Conservation (phyloP, 1,140 invertebrate species). For the Phenacoccus solenopsis region DNA sequence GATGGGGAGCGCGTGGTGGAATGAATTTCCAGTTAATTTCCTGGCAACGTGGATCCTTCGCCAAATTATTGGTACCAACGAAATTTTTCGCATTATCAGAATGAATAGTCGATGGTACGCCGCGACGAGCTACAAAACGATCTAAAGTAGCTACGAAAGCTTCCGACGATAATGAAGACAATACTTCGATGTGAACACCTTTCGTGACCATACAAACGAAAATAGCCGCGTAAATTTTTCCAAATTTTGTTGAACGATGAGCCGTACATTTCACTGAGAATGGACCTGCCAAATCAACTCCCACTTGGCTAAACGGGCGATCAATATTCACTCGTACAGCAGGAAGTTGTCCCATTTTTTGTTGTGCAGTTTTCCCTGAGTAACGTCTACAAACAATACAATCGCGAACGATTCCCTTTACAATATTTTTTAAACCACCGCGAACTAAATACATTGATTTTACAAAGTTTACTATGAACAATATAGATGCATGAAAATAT, state of each 20-base stretch:
- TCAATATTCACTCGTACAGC: slow-evolving; percentile 26
- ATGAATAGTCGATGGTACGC: slow-evolving; percentile 29
- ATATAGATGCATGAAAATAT: slow-evolving; percentile 29
- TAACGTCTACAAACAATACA: slow-evolving; percentile 29
- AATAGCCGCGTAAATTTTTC: slow-evolving; percentile 34
- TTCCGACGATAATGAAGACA: slow-evolving; percentile 32
- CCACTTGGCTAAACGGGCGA: slow-evolving; percentile 30
- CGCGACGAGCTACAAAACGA: slow-evolving; percentile 33
- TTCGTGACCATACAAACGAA: slow-evolving; percentile 35
- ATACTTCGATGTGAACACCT: slow-evolving; percentile 35
- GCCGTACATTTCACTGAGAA: slow-evolving; percentile 30
- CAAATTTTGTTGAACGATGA: slow-evolving; percentile 23
- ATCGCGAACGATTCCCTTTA: slow-evolving; percentile 23
- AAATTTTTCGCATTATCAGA: slow-evolving; percentile 31
- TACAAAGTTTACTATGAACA: slow-evolving; percentile 23
- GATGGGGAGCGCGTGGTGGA: not conserved
- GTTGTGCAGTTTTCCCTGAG: slow-evolving; percentile 17
- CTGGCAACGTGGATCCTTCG: not conserved
- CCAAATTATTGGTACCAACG: not conserved
- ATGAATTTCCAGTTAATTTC: slow-evolving; percentile 5
- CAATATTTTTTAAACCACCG: slow-evolving; percentile 23
- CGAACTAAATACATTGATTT: slow-evolving; percentile 30
- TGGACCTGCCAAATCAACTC: slow-evolving; percentile 35
- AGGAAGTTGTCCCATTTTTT: slow-evolving; percentile 32
- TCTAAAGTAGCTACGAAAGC: slow-evolving; percentile 32